Base-by-base conservation (phyloP, 2,113 vertebrate genomes). In the Perca schrenkii region DNA sequence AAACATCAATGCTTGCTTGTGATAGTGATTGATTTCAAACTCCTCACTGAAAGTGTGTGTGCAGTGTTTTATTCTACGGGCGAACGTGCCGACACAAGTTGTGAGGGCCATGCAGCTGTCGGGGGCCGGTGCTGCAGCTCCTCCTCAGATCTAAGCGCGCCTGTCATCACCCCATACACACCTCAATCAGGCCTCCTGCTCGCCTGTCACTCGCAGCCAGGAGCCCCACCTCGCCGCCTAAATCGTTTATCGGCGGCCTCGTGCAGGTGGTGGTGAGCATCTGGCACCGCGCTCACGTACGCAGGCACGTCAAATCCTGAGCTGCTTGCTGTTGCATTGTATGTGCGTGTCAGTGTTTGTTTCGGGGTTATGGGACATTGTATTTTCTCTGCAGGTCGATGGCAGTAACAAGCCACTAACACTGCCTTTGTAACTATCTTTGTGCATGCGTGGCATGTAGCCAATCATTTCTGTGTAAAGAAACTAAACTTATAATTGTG, bases 121-220 rank as follows among this genome's bases (percentile, higher is more conserved):
- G 82, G 83, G 77, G 79, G 91, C 84, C 73, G 77, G 49, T 36
- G 80, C 77, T 62, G 36, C 80, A 46, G 84, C 82, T 85, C 81
- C 56, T 72, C 80, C 84, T 95, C 89, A 93, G 94, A 95, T 94
- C 89, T 91, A 72, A 28, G 79, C 54, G 40, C 1, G 60, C 88
- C 93, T 95, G 93, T 96, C 94, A 89, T 91, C 95, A 54, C 90
- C 90, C 57, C 86, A 89, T 77, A 92, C 86, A 92, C 90, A 85
- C 91, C 90, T 96, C 94, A 94, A 88, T 96, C 94, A 96, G 91
- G 86, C 89, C 86, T 92, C 92, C 88, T 93, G 91, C 90, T 91
- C 50, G 65, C 64, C 92, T 79, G 92, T 91, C 94, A 93, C 79
- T 91, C 94, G 91, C 43, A 54, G 75, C 63, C 2, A 17, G 72